phyloP scores from a whole-genome alignment of 2,797 vertebrate species.

The Rhinella marina region DNA sequence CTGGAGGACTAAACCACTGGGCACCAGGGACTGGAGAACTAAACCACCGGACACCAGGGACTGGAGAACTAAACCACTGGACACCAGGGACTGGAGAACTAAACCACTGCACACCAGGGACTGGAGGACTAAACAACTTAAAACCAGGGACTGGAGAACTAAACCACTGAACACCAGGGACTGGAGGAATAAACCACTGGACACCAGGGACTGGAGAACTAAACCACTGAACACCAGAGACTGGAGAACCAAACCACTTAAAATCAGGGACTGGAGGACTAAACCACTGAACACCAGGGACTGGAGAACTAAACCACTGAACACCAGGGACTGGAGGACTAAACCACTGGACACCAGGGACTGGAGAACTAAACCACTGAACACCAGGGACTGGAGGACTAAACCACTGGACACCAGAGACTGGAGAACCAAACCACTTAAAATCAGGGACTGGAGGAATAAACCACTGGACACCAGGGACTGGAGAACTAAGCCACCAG shows the following conservation, averaged over 20 bases:
- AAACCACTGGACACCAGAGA: neutral
- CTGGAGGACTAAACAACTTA: neutral
- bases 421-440: neutral
- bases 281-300: neutral
- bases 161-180: neutral
- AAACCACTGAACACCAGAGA: neutral
- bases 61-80: neutral
- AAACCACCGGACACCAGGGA: too few species aligned
- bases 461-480: neutral
- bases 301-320: neutral
- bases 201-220: neutral
- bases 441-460: neutral
- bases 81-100: neutral
- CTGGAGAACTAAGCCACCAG: neutral
- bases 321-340: neutral
- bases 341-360: neutral
- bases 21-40: neutral
- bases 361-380: neutral
- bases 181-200: neutral
- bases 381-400: too few species aligned
- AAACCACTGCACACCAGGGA: neutral
- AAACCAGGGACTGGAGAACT: neutral
- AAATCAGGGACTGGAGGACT: too few species aligned
- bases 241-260: too few species aligned
- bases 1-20: neutral